These are phyloP conservation scores for Drosophila rubida DNA, from an alignment of 2,888 invertebrate species.

Conservation along the genomic window DNA sequence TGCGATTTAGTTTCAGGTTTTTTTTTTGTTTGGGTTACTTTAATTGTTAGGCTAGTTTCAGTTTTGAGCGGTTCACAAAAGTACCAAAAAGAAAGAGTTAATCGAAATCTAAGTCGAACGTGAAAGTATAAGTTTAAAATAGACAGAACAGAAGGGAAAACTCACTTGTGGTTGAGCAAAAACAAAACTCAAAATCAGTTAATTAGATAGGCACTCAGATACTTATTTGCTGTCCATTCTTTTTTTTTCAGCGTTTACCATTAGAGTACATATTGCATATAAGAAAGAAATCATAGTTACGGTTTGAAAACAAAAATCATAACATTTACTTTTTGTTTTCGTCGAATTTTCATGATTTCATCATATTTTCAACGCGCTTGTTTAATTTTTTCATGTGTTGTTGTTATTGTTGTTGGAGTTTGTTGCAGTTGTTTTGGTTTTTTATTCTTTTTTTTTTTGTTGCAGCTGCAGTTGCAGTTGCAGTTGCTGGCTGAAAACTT, in stretches of 20 bases:
- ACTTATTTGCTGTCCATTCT: neutral
- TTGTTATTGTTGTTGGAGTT: constrained; percentile 40
- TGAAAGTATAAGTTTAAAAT: constrained; percentile 34
- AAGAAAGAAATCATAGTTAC: constrained; percentile 28
- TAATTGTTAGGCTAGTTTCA: constrained; percentile 78
- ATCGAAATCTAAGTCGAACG: constrained; percentile 38
- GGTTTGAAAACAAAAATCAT: constrained; percentile 27
- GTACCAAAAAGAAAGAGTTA: constrained; percentile 48
- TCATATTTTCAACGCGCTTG: constrained; percentile 27
- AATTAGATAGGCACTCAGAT: constrained; percentile 29
- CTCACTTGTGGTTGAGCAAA: constrained; percentile 32
- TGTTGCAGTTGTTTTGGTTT: constrained; percentile 43
- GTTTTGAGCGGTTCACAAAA: constrained; percentile 76
- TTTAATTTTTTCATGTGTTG: constrained; percentile 40
- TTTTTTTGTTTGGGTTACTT: constrained; percentile 64
- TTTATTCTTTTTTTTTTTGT: constrained; percentile 29
- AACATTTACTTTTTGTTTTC: constrained; percentile 30
- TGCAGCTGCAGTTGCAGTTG: constrained; percentile 17
- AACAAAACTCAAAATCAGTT: constrained; percentile 28
- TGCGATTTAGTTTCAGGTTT: constrained; percentile 80
- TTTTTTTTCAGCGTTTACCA: constrained; percentile 24
- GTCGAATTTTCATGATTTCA: constrained; percentile 42
- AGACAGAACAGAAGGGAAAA: constrained; percentile 49
- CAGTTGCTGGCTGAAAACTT: constrained; percentile 85
- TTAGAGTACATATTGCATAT: constrained; percentile 14